A percentile compares a stretch with the other conserved stretches of the same genome.
phyloP scores from a whole-genome alignment of 2,888 invertebrate species.

The Ceratothoa steindachneri region DNA sequence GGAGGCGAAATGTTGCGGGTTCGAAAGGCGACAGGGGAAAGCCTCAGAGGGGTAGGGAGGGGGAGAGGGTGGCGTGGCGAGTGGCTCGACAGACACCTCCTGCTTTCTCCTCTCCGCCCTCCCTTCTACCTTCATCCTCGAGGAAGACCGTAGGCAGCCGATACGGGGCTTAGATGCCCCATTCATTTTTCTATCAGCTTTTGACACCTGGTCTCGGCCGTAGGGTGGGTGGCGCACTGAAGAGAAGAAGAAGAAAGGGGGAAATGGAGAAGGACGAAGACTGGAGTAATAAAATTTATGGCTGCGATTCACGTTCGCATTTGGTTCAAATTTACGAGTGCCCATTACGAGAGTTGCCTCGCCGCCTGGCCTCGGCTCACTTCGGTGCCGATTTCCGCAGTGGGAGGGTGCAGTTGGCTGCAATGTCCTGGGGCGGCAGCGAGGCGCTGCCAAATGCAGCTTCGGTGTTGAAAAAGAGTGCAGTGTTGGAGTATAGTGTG shows the following conservation, averaged over 20 bases:
- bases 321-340: slow-evolving; percentile 48
- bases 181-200: background rate
- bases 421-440: background rate
- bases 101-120: too few relatives aligned
- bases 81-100: too few relatives aligned
- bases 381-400: slow-evolving; percentile 37
- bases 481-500: background rate
- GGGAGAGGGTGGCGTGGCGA: too few relatives aligned
- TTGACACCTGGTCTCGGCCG: background rate
- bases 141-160: too few relatives aligned
- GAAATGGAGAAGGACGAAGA: background rate
- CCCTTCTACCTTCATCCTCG: too few relatives aligned
- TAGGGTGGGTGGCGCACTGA: background rate
- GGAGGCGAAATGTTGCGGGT: too few relatives aligned
- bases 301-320: slow-evolving; percentile 47
- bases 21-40: too few relatives aligned
- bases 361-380: slow-evolving; percentile 38
- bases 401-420: slow-evolving; percentile 14
- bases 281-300: slow-evolving; percentile 48
- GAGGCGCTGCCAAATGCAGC: background rate
- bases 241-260: background rate
- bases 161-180: background rate
- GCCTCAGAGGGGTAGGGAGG: too few relatives aligned
- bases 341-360: slow-evolving; percentile 46
- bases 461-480: background rate